These are phyloP conservation scores for Anguilla rostrata DNA, from an alignment of 2,113 vertebrate genomes.

Conservation along the genomic window DNA sequence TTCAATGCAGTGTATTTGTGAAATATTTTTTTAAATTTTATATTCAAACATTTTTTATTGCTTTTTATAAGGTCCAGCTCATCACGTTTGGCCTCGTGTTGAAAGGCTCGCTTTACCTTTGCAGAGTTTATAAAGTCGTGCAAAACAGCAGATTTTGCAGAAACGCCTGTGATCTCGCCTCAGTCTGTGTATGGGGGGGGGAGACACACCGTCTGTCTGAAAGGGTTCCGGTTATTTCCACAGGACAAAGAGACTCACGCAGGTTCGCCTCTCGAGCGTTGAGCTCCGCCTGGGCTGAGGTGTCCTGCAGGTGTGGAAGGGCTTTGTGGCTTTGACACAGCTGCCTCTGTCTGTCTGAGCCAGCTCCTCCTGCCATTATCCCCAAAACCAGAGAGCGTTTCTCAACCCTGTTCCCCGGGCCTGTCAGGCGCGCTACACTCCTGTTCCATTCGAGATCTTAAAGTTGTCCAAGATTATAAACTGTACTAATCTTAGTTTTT, in stretches of 20 bases:
- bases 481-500: no score
- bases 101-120: neutral
- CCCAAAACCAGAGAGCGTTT: neutral
- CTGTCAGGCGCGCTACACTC: no score
- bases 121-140: neutral
- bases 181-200: no score
- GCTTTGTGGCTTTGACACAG: neutral
- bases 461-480: no score
- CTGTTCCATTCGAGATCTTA: no score
- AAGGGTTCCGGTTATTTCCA: neutral
- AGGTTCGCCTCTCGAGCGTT: neutral
- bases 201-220: neutral
- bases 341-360: neutral
- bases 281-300: neutral
- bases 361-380: neutral
- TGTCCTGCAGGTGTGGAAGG: neutral
- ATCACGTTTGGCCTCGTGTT: neutral
- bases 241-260: neutral
- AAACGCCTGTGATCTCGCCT: neutral
- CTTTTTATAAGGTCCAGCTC: neutral
- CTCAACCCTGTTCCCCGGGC: neutral
- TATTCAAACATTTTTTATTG: neutral
- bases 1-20: neutral
- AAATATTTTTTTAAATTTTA: neutral
- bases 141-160: neutral